Percentiles rank a stretch among this genome's conserved stretches.
Evolutionary conservation across 2,797 vertebrate genomes (phyloP).

Genomic region (Pantherophis vulpinus): DNA sequence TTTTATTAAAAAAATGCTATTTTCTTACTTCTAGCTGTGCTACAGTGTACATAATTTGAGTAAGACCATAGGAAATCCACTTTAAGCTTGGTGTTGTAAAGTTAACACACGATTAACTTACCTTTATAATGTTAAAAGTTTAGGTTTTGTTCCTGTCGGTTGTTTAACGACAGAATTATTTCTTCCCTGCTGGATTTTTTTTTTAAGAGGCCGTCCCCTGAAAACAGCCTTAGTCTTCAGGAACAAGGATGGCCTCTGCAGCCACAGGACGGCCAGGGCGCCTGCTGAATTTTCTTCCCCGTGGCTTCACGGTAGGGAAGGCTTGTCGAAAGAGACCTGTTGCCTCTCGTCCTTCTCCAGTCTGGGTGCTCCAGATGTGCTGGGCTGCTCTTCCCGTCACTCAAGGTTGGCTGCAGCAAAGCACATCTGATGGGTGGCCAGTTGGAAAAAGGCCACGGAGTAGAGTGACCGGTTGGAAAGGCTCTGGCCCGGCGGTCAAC

Average conservation of each 20-base stretch:
- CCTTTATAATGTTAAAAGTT: conserved; percentile 70
- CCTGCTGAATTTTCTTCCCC: conserved; percentile 57
- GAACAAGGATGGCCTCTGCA: conserved; percentile 61
- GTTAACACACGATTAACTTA: conserved; percentile 70
- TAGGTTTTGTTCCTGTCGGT: conserved; percentile 72
- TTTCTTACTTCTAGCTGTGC: conserved; percentile 82
- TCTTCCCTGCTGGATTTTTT: conserved; percentile 74
- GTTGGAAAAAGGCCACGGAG: background rate
- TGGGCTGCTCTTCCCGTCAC: background rate
- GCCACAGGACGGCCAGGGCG: conserved; percentile 67
- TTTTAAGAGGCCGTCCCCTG: conserved; percentile 65
- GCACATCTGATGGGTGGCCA: background rate
- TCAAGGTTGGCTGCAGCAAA: background rate
- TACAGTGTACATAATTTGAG: conserved; percentile 79
- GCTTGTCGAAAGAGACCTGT: conserved; percentile 51
- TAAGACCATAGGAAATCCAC: conserved; percentile 76
- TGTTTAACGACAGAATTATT: conserved; percentile 68
- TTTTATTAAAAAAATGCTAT: conserved; percentile 70
- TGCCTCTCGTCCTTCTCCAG: conserved; percentile 47
- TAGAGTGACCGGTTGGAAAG: conserved; percentile 55
- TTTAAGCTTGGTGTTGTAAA: conserved; percentile 73
- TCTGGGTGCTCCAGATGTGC: background rate
- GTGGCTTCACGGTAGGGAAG: conserved; percentile 42
- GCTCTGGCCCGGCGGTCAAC: conserved; percentile 39
- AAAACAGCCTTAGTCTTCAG: conserved; percentile 56